Conservation (phyloP, 2,113 vertebrate species). For the Calyptommatus sinebrachiatus region DNA sequence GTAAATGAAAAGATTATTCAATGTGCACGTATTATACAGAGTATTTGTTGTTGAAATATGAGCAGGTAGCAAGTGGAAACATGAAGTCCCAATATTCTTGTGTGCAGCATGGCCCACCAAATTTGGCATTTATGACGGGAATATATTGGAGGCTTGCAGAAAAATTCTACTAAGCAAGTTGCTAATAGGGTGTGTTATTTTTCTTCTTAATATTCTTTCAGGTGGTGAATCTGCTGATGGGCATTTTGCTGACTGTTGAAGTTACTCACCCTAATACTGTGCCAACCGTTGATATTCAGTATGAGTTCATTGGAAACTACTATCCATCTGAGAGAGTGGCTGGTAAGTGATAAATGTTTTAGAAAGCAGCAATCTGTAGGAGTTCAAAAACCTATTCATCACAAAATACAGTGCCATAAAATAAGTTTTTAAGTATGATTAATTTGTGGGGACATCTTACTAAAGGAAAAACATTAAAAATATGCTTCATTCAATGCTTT, state of each 20-base stretch:
- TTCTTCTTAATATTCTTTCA: slow-evolving; percentile 52
- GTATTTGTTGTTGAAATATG: not conserved
- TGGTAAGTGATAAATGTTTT: slow-evolving; percentile 73
- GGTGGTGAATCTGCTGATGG: slow-evolving; percentile 96
- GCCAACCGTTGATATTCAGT: slow-evolving; percentile 90
- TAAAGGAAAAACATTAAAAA: not conserved
- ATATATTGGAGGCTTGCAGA: not conserved
- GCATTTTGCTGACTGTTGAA: slow-evolving; percentile 93
- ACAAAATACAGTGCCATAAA: not conserved
- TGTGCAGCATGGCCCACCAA: not conserved
- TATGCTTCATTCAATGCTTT: not conserved
- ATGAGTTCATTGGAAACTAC: slow-evolving; percentile 96
- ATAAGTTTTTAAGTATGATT: not conserved
- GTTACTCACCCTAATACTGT: slow-evolving; percentile 95
- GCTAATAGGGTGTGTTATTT: not conserved
- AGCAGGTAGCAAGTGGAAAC: not conserved
- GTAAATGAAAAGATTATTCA: not conserved
- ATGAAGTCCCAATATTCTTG: not conserved
- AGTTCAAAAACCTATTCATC: not conserved
- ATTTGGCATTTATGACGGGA: not conserved
- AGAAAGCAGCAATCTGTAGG: not conserved
- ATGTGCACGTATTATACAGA: too few relatives aligned
- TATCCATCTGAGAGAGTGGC: slow-evolving; percentile 93
- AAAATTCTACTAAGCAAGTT: not conserved
- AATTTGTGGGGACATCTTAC: not conserved